A percentile compares a stretch with the other conserved stretches of the same genome.
Evolutionary conservation across 2,797 vertebrate genomes (phyloP).

Genomic region (Malacoctenus gilli): DNA sequence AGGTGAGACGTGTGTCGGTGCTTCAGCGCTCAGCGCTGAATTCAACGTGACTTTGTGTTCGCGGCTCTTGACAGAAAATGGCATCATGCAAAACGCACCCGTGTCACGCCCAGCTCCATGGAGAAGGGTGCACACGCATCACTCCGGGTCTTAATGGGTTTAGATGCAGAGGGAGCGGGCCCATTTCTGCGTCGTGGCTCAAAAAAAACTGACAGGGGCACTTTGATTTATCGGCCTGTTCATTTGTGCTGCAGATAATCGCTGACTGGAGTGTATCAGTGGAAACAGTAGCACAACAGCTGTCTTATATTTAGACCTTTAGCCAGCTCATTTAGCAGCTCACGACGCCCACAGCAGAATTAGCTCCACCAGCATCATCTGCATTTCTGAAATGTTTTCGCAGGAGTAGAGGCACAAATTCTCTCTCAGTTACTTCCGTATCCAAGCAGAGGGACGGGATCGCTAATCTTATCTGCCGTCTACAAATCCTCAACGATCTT

Average conservation of each 20-base stretch:
- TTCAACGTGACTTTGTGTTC: too few relatives aligned
- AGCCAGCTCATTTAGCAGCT: constrained; percentile 51
- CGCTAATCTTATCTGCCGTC: constrained; percentile 8
- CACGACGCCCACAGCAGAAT: constrained; percentile 54
- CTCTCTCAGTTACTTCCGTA: constrained; percentile 41
- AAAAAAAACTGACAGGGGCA: constrained; percentile 39
- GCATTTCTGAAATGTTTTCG: constrained; percentile 38
- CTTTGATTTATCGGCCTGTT: constrained; percentile 30
- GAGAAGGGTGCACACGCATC: too few relatives aligned
- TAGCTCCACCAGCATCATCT: constrained; percentile 45
- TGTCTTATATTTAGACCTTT: constrained; percentile 50
- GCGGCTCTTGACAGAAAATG: too few relatives aligned
- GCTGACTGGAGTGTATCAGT: constrained; percentile 33
- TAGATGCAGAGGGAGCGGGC: constrained; percentile 9
- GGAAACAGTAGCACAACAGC: constrained; percentile 35
- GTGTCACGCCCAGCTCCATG: too few relatives aligned
- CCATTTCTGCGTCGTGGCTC: constrained; percentile 25
- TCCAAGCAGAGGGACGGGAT: constrained; percentile 29
- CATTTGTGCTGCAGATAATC: constrained; percentile 40
- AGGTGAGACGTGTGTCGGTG: too few relatives aligned
- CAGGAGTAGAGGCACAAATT: constrained; percentile 31
- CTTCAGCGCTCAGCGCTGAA: too few relatives aligned
- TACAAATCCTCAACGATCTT: neutral
- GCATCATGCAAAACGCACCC: too few relatives aligned
- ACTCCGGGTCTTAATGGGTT: neutral